phyloP scores from a whole-genome alignment of 2,888 invertebrate species.

The Troilus luridus region DNA sequence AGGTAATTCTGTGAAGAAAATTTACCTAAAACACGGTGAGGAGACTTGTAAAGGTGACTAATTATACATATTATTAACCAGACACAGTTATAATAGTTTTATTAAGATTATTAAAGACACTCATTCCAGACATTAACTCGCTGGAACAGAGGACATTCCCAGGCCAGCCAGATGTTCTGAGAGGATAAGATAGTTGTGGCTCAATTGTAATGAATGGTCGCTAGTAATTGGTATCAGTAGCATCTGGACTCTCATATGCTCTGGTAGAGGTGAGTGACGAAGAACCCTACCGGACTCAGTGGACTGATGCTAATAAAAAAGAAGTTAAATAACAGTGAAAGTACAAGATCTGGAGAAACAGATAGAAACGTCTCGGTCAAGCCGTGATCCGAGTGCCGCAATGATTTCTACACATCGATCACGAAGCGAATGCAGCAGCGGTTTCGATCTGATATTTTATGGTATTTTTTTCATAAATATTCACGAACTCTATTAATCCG shows the following conservation, averaged over 20 bases:
- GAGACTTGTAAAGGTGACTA: background rate
- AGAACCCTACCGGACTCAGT: background rate
- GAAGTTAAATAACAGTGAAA: slow-evolving; percentile 27
- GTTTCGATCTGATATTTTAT: slow-evolving; percentile 18
- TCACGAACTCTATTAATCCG: background rate
- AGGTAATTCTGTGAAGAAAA: background rate
- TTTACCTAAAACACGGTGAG: too few relatives aligned
- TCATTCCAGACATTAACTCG: background rate
- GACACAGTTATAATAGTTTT: slow-evolving; percentile 11
- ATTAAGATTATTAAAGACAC: background rate
- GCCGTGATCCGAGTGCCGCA: slow-evolving; percentile 32
- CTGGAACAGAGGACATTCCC: slow-evolving; percentile 56
- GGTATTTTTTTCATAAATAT: slow-evolving; percentile 5
- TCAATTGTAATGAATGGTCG: slow-evolving; percentile 26
- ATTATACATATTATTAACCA: background rate
- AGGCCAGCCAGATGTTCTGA: slow-evolving; percentile 41
- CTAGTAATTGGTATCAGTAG: slow-evolving; percentile 5
- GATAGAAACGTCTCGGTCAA: slow-evolving; percentile 13
- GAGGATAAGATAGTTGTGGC: slow-evolving; percentile 39
- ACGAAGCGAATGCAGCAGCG: slow-evolving; percentile 21
- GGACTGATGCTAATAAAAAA: background rate
- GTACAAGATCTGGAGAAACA: slow-evolving; percentile 14
- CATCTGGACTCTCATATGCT: background rate
- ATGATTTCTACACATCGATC: slow-evolving; percentile 46
- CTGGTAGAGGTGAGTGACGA: background rate